Percentiles rank a stretch among this genome's conserved stretches.
phyloP scores from a whole-genome alignment of 2,888 invertebrate species.

The Oxytorus armatus region DNA sequence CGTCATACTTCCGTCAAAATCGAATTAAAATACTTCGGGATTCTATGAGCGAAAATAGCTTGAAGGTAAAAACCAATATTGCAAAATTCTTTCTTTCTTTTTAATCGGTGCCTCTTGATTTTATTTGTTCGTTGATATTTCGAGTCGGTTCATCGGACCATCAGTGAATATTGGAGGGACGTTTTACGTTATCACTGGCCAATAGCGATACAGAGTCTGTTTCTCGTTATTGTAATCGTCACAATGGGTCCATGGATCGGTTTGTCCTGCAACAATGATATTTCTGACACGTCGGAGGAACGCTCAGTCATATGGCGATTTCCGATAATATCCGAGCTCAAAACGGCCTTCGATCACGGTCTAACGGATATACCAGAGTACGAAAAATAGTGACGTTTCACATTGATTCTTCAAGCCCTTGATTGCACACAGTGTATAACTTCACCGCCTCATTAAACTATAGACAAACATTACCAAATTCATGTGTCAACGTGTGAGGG shows the following conservation, averaged over 20 bases:
- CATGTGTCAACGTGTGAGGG: too few species aligned
- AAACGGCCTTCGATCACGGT: conserved; percentile 42
- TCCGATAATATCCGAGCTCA: conserved; percentile 53
- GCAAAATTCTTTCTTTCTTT: neutral
- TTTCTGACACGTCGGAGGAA: conserved; percentile 49
- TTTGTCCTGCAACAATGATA: conserved; percentile 61
- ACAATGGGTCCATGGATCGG: conserved; percentile 69
- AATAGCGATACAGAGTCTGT: conserved; percentile 67
- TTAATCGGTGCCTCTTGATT: conserved; percentile 23
- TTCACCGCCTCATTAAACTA: too few species aligned
- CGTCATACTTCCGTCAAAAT: conserved; percentile 8
- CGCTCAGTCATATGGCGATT: conserved; percentile 59
- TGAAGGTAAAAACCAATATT: conserved; percentile 44
- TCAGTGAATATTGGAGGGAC: conserved; percentile 71
- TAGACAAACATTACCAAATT: too few species aligned
- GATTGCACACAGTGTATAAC: neutral
- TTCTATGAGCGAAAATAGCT: conserved; percentile 43
- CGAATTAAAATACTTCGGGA: conserved; percentile 7
- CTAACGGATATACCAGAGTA: conserved; percentile 43
- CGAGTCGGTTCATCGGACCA: conserved; percentile 60
- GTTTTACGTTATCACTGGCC: conserved; percentile 70
- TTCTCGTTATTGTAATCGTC: conserved; percentile 68
- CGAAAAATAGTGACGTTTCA: conserved; percentile 7
- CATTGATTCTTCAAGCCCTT: neutral
- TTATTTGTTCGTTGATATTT: conserved; percentile 20